phyloP scores from a whole-genome alignment of 2,888 invertebrate genomes.

The Lasius platythorax region DNA sequence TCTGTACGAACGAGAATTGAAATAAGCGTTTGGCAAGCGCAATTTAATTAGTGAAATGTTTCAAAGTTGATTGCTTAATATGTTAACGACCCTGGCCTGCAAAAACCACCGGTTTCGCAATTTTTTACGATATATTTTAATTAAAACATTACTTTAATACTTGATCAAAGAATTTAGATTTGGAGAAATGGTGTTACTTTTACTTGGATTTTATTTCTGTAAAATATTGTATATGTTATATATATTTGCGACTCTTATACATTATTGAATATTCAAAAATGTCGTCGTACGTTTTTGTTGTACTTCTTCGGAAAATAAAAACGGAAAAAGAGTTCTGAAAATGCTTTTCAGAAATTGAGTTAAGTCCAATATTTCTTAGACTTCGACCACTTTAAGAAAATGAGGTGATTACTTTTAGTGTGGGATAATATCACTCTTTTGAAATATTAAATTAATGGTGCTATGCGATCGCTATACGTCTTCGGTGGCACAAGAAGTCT shows the following conservation, averaged over 20 bases:
- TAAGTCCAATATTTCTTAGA: conserved; percentile 35
- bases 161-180: neutral
- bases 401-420: conserved; percentile 34
- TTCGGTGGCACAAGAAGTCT: conserved; percentile 7
- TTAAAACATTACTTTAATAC: neutral
- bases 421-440: conserved; percentile 32
- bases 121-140: neutral
- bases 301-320: neutral
- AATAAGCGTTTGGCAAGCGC: conserved; percentile 7
- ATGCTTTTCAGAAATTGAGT: neutral
- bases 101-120: neutral
- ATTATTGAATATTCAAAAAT: neutral
- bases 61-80: conserved; percentile 13
- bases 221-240: neutral
- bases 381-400: conserved; percentile 38
- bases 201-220: neutral
- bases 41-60: conserved; percentile 21
- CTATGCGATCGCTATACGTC: conserved; percentile 32
- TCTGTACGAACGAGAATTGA: conserved; percentile 5
- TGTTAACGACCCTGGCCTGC: neutral
- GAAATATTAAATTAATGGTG: conserved; percentile 51
- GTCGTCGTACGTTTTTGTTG: no score
- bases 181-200: neutral
- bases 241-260: neutral
- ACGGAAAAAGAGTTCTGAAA: conserved; percentile 1